Conservation (phyloP, 2,797 vertebrate species). For the Poeciliopsis presidionis region DNA sequence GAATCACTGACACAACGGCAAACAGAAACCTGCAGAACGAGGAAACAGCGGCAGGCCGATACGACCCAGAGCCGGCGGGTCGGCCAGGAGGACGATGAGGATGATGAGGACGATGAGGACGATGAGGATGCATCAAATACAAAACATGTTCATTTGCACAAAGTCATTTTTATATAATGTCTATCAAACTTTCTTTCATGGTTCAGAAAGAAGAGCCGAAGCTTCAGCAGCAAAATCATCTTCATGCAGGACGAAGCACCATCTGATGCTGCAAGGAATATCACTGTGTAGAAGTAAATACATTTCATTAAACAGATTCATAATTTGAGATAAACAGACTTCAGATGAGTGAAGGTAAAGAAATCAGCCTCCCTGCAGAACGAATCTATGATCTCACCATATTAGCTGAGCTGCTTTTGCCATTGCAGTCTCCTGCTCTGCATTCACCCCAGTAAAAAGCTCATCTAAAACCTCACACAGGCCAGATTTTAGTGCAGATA, state of each 20-base stretch:
- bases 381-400: slow-evolving; percentile 38
- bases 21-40: slow-evolving; percentile 38
- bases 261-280: too few species aligned
- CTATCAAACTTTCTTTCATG: too few species aligned
- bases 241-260: too few species aligned
- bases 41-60: slow-evolving; percentile 46
- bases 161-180: too few species aligned
- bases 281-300: too few species aligned
- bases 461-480: slow-evolving; percentile 30
- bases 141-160: too few species aligned
- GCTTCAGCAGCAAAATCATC: too few species aligned
- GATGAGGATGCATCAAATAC: too few species aligned
- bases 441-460: slow-evolving; percentile 28
- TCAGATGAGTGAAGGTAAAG: not conserved
- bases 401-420: slow-evolving; percentile 25
- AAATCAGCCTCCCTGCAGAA: not conserved
- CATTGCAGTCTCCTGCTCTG: slow-evolving; percentile 27
- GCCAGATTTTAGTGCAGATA: slow-evolving; percentile 37
- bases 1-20: slow-evolving; percentile 9
- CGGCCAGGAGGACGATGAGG: not conserved
- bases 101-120: too few species aligned
- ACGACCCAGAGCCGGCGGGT: slow-evolving; percentile 58
- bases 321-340: not conserved
- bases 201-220: too few species aligned
- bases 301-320: not conserved